These are phyloP conservation scores for Etheostoma perlongum DNA, from an alignment of 2,797 vertebrate species.

Conservation along the genomic window DNA sequence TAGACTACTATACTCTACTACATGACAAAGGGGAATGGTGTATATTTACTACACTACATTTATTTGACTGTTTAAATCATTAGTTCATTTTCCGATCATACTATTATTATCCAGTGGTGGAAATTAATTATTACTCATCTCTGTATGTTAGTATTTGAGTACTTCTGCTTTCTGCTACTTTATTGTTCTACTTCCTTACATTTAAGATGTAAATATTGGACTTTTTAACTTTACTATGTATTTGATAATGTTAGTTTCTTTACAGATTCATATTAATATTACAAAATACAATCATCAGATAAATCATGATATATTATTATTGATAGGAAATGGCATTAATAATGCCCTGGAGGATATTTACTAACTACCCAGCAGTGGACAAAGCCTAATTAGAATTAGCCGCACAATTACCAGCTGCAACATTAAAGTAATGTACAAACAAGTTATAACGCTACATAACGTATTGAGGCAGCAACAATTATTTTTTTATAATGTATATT, in stretches of 20 bases:
- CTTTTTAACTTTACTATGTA: background rate
- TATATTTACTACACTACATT: background rate
- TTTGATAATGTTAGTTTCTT: background rate
- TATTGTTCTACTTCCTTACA: background rate
- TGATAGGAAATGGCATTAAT: background rate
- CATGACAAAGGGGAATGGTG: background rate
- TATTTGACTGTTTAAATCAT: background rate
- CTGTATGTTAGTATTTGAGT: background rate
- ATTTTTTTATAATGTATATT: background rate
- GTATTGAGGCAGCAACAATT: background rate
- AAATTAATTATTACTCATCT: background rate
- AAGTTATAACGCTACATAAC: no score
- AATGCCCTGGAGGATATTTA: background rate
- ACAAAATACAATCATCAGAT: background rate
- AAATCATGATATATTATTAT: background rate
- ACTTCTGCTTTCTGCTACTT: background rate
- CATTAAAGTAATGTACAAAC: no score
- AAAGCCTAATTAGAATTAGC: background rate
- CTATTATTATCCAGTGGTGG: background rate
- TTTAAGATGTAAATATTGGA: background rate
- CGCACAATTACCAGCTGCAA: background rate
- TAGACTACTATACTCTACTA: background rate
- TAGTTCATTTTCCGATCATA: background rate
- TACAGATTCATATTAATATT: background rate
- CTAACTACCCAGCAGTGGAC: background rate